These are phyloP conservation scores for Acridotheres tristis DNA, from an alignment of 2,797 vertebrate genomes.

Conservation along the genomic window DNA sequence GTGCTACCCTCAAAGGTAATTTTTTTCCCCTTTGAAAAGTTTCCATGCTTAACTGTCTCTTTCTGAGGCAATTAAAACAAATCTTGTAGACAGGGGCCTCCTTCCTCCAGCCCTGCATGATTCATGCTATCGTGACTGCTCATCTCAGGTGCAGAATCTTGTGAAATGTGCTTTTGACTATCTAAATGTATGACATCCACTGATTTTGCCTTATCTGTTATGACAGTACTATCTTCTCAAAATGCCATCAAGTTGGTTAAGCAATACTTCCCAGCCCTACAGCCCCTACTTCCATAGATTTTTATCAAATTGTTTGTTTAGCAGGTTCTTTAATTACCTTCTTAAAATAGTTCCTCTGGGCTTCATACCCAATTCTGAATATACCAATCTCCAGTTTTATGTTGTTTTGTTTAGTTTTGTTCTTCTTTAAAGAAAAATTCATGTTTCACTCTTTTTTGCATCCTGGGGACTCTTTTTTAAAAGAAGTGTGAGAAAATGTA, in stretches of 20 bases:
- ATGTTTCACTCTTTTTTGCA: not conserved
- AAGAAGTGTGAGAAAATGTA: not conserved
- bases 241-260: slow-evolving; percentile 22
- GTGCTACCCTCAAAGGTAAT: not conserved
- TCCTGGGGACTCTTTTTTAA: not conserved
- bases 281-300: slow-evolving; percentile 17
- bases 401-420: not conserved
- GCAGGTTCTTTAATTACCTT: slow-evolving; percentile 33
- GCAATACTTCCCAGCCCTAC: slow-evolving; percentile 23
- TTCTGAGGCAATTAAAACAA: slow-evolving; percentile 27
- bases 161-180: slow-evolving; percentile 34
- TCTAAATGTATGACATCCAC: slow-evolving; percentile 45
- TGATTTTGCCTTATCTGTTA: slow-evolving; percentile 50
- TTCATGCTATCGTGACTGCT: slow-evolving; percentile 28
- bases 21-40: slow-evolving; percentile 31
- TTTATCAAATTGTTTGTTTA: slow-evolving; percentile 33
- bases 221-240: slow-evolving; percentile 10
- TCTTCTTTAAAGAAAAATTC: not conserved
- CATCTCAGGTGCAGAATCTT: slow-evolving; percentile 52
- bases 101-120: slow-evolving; percentile 22
- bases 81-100: not conserved
- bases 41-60: slow-evolving; percentile 39
- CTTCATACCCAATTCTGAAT: not conserved
- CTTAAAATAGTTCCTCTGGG: slow-evolving; percentile 21
- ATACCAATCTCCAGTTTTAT: not conserved